A percentile compares a stretch with the other conserved stretches of the same genome.
These are phyloP conservation scores for Pocota personata DNA, from an alignment of 2,888 invertebrate species.

Conservation along the genomic window DNA sequence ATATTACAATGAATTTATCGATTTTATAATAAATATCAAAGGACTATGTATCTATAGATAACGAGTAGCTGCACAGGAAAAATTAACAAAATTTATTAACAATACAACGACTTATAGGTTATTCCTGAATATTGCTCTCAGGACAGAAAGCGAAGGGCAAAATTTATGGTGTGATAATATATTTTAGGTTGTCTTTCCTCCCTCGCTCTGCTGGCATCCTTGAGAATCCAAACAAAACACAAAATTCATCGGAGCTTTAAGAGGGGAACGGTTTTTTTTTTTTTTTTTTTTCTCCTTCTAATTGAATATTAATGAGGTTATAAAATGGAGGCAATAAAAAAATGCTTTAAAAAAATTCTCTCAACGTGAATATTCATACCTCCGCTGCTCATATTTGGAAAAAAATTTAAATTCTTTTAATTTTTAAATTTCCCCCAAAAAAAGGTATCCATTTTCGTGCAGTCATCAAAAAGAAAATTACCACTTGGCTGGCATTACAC, in stretches of 20 bases:
- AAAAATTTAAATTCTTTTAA: constrained; percentile 2
- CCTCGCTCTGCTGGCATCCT: neutral
- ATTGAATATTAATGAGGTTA: constrained; percentile 65
- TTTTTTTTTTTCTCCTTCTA: constrained; percentile 44
- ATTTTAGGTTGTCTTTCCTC: constrained; percentile 7
- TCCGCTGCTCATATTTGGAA: neutral
- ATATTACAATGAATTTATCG: constrained; percentile 53
- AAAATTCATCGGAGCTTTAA: constrained; percentile 36
- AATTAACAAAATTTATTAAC: constrained; percentile 13
- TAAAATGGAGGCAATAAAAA: constrained; percentile 24
- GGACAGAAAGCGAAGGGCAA: neutral
- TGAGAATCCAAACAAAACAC: constrained; percentile 10
- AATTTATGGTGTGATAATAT: constrained; percentile 57
- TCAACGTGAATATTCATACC: constrained; percentile 22
- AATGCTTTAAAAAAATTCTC: constrained; percentile 18
- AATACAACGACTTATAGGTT: constrained; percentile 15
- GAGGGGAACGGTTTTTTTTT: constrained; percentile 5
- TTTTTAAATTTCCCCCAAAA: neutral
- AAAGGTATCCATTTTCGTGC: constrained; percentile 5
- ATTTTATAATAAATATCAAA: constrained; percentile 55
- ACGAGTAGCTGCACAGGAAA: constrained; percentile 26
- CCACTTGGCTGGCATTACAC: constrained; percentile 53
- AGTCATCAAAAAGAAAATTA: constrained; percentile 51
- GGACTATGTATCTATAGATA: constrained; percentile 63
- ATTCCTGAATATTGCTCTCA: neutral